Base-by-base conservation (phyloP, 2,797 vertebrate genomes). In the Sebastes miniatus region DNA sequence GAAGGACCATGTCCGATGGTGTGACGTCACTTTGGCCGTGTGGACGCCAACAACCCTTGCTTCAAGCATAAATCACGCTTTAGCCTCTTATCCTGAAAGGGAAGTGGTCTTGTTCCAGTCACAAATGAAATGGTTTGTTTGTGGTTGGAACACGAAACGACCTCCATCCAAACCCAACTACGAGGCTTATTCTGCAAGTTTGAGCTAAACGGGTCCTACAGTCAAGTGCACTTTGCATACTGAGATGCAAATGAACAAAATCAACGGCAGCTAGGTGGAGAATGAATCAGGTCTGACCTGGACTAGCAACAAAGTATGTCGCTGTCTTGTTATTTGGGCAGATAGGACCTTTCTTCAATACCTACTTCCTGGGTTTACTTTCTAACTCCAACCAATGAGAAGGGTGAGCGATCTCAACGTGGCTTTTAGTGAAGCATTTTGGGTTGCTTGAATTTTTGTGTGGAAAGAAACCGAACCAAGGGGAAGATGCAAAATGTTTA, bases 1-100 rank as follows among this genome's bases (percentile, higher is more conserved):
- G 0, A 16, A 43, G 14, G 39, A 1, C 39, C 3, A 43, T 43
- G 14, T 43, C 39, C 0, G 14, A 43, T 43, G 1, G 39, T 16
- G 39, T 43, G 39, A 43, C 39, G 3, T 43, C 14, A 16, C 6
- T 43, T 43, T 43, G 14, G 39, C 39, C 14, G 16, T 18, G 16
- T 1, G 16, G 43, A 18, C 39, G 1, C 39, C 1, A 14, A 6
- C 5, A 0, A 43, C 39, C 39, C 39, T 43, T 36, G 34, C 36
- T 39, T 39, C 36, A 0, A 43, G 39, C 39, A 6, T 43, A 43
- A 43, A 16, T 43, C 39, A 1, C 3, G 43, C 43, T 47, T 47
- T 47, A 47, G 59, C 24, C 22, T 18, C 27, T 39, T 74, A 69
- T 58, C 59, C 32, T 54, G 12, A 64, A 24, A 62, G 59, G 31